Conservation (phyloP, 2,888 invertebrate species). For the Spilosoma lubricipeda region DNA sequence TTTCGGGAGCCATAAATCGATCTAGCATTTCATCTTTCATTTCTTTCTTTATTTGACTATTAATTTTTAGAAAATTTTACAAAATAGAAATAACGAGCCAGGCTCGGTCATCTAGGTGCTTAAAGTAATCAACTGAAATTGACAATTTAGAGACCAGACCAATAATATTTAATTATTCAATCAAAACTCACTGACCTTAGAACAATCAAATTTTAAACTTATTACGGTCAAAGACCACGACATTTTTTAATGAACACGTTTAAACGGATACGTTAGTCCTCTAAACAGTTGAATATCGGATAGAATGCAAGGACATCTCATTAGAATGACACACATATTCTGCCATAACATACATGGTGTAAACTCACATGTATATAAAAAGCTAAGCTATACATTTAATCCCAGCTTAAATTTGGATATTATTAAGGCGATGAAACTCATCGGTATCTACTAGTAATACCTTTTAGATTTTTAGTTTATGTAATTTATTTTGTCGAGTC, state of each 20-base stretch:
- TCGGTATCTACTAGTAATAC: no score
- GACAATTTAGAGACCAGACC: background rate
- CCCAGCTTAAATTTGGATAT: no score
- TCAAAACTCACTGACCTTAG: background rate
- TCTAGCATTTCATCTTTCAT: no score
- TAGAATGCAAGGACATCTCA: slow-evolving; percentile 45
- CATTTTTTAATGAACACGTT: background rate
- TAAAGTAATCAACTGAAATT: background rate
- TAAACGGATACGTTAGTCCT: slow-evolving; percentile 28
- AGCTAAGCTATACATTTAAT: slow-evolving; percentile 25
- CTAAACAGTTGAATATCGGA: slow-evolving; percentile 31
- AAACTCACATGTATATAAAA: slow-evolving; percentile 3
- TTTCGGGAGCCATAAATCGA: no score
- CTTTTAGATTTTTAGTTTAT: no score
- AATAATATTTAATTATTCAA: slow-evolving; percentile 3
- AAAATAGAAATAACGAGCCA: no score
- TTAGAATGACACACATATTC: slow-evolving; percentile 43
- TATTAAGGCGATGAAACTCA: no score
- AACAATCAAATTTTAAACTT: background rate
- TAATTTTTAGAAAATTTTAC: no score
- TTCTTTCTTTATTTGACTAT: no score
- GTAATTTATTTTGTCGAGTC: no score
- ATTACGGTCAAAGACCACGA: background rate
- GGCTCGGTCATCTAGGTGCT: no score
- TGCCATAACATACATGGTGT: slow-evolving; percentile 19